Percentiles rank a stretch among this genome's conserved stretches.
Evolutionary conservation across 2,888 invertebrate species (phyloP).

Genomic region (Eupeodes latifasciatus): DNA sequence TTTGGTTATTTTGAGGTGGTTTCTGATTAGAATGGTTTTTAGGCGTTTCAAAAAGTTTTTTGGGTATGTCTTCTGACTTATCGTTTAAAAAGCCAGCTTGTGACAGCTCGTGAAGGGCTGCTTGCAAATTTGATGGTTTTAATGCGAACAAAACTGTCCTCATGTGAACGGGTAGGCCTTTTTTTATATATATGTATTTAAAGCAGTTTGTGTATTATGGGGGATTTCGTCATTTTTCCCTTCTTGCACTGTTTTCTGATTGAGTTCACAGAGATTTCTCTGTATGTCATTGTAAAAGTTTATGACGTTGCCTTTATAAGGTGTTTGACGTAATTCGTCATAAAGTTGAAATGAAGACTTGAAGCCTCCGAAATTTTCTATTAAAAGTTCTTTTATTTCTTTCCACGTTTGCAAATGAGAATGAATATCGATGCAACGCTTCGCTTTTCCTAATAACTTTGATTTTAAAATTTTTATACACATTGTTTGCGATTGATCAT

Average conservation of each 20-base stretch:
- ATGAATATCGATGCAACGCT: too few species aligned
- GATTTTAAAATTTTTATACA: too few species aligned
- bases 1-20: background rate
- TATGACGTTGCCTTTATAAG: conserved; percentile 12
- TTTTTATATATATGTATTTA: conserved; percentile 6
- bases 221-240: background rate
- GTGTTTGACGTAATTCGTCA: conserved; percentile 1
- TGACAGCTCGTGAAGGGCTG: conserved; percentile 6
- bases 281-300: conserved; percentile 2
- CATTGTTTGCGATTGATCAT: too few species aligned
- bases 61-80: conserved; percentile 4
- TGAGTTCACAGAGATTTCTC: background rate
- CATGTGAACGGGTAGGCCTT: conserved; percentile 6
- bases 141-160: conserved; percentile 5
- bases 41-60: conserved; percentile 1
- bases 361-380: conserved; percentile 7
- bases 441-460: too few species aligned
- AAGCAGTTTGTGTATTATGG: background rate
- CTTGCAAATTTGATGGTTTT: background rate
- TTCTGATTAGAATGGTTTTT: background rate
- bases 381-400: background rate
- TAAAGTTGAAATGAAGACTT: conserved; percentile 6
- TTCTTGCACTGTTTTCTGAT: background rate
- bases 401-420: too few species aligned
- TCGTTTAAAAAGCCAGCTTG: conserved; percentile 18